Evolutionary conservation across 1,140 invertebrate genomes (phyloP).

Genomic region (Chrysomallon squamiferum): DNA sequence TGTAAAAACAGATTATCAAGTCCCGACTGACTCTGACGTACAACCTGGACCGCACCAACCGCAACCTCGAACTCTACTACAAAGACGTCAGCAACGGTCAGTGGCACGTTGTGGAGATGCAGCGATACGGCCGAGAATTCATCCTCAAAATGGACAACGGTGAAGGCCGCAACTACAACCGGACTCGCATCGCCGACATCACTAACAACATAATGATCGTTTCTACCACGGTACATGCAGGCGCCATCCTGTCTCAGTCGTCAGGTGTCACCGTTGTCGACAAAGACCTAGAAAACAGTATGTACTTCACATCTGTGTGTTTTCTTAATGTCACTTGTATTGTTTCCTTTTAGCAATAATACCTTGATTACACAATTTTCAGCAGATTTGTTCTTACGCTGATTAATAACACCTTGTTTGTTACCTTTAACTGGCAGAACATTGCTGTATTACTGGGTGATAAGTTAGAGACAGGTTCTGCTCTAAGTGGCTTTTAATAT

Average conservation of each 20-base stretch:
- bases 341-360: too few species aligned
- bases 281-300: constrained; percentile 75
- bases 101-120: constrained; percentile 87
- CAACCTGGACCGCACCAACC: constrained; percentile 88
- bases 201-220: constrained; percentile 1
- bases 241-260: constrained; percentile 29
- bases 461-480: too few species aligned
- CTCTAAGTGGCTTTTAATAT: too few species aligned
- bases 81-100: constrained; percentile 94
- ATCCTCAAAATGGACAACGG: constrained; percentile 92
- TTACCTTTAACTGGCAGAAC: too few species aligned
- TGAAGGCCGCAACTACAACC: constrained; percentile 92
- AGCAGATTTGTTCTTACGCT: too few species aligned
- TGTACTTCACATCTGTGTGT: too few species aligned
- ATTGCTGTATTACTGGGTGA: too few species aligned
- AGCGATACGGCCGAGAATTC: constrained; percentile 90
- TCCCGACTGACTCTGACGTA: constrained; percentile 75
- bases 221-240: constrained; percentile 30
- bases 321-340: too few species aligned
- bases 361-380: too few species aligned
- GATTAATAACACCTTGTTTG: too few species aligned
- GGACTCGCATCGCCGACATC: constrained; percentile 69
- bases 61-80: constrained; percentile 86
- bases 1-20: constrained; percentile 65
- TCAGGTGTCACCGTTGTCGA: constrained; percentile 11